Conservation (phyloP, 2,797 vertebrate genomes). For the Acridotheres tristis region DNA sequence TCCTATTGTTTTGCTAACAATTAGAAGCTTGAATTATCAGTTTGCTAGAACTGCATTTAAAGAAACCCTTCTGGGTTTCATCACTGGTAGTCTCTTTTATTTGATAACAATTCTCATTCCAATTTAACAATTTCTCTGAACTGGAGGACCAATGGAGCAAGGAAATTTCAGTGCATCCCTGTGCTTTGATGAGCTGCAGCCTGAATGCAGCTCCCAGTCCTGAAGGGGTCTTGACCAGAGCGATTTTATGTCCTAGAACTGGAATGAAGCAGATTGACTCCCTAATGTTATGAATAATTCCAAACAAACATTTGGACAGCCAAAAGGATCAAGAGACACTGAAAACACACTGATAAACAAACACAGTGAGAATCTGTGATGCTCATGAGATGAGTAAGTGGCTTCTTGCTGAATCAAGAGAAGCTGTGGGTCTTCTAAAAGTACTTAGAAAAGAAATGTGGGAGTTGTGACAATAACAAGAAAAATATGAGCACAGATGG, state of each 20-base stretch:
- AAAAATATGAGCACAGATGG: not conserved
- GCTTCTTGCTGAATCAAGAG: not conserved
- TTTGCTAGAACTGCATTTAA: not conserved
- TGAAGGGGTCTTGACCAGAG: not conserved
- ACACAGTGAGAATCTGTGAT: not conserved
- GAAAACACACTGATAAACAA: slow-evolving; percentile 18
- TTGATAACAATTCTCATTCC: not conserved
- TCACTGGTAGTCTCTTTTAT: not conserved
- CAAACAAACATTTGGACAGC: slow-evolving; percentile 50
- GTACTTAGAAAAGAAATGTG: not conserved
- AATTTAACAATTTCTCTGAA: not conserved
- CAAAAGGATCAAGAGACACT: slow-evolving; percentile 8
- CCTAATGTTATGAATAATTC: slow-evolving; percentile 58
- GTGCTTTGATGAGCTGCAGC: not conserved
- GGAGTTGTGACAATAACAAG: not conserved
- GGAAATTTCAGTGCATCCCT: not conserved
- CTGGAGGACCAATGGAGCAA: not conserved
- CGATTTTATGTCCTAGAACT: slow-evolving; percentile 16
- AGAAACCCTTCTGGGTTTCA: slow-evolving; percentile 2
- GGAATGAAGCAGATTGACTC: slow-evolving; percentile 56
- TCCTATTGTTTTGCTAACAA: slow-evolving; percentile 43
- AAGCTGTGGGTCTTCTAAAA: not conserved
- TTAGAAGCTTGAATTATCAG: slow-evolving; percentile 19
- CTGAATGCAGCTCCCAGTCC: not conserved
- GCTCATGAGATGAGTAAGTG: not conserved